Base-by-base conservation (phyloP, 2,888 invertebrate genomes). In the Protophormia terraenovae region DNA sequence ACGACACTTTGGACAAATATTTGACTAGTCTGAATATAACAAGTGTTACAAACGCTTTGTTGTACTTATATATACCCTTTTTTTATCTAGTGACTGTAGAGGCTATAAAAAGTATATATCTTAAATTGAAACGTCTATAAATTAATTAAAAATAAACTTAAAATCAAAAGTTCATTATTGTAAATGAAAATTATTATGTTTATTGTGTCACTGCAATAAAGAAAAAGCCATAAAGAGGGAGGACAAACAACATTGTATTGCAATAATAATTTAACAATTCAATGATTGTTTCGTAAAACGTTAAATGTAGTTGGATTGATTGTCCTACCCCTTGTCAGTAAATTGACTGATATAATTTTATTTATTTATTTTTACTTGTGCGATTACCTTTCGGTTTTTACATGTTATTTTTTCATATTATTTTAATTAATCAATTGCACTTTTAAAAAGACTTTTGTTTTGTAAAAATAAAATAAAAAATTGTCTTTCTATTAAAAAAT, bases 301-400 rank as follows among this genome's bases (percentile, higher is more conserved):
- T 64, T 27, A 45, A 50, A 71, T 62, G n/a, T n/a, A n/a, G 16
- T 19, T 50, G 19, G 35, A 35, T 55, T 47, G 32, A 58, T 58
- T 58, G 64, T 50, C 60, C 16, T 64, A 71, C 29, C 53, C 10
- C 2, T 47, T 78, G 32, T 58, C 66, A 47, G 29, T 19, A 47
- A 72, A 58, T 66, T 66, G 35, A 35, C 47, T 66, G 47, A 47
- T 58, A 47, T 55, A 80, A 58, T 32, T 72, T 71, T 62, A 69
- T 47, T 47, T 41, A 47, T 72, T 71, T 62, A 69, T 47, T 47
- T 41, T 35, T 45, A 47, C 47, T 60, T 38, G 35, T 38, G n/a
- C n/a, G n/a, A n/a, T n/a, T n/a, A 62, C 12, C 22, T 27, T 24
- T 38, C 12, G 14, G 35, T 19, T 6, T 62, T 35, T 35, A 38